A percentile compares a stretch with the other conserved stretches of the same genome.
phyloP scores from a whole-genome alignment of 2,113 vertebrate genomes.

The Passer domesticus region DNA sequence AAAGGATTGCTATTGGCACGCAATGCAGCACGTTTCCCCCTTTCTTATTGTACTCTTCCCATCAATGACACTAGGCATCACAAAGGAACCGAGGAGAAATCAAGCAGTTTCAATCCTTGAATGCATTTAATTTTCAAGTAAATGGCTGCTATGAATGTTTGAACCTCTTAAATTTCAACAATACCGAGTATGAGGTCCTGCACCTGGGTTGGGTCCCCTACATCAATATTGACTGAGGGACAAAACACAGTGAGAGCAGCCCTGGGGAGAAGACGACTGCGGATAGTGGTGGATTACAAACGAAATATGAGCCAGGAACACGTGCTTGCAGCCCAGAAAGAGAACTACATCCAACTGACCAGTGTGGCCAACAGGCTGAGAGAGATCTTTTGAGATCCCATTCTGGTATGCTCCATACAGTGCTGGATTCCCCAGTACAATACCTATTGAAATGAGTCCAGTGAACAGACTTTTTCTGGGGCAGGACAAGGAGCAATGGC shows the following conservation, averaged over 20 bases:
- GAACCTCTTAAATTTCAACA: not conserved
- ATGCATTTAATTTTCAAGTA: not conserved
- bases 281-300: not conserved
- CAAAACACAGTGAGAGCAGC: not conserved
- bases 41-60: not conserved
- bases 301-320: rapidly evolving
- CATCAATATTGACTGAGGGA: rapidly evolving
- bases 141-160: not conserved
- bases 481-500: not conserved
- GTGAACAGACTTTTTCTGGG: not conserved
- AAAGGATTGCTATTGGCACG: not conserved
- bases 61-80: not conserved
- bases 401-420: not conserved
- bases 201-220: rapidly evolving
- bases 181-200: not conserved
- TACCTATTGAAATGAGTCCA: not conserved
- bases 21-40: not conserved
- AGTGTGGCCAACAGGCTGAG: not conserved
- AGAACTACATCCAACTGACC: not conserved
- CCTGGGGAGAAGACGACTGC: not conserved
- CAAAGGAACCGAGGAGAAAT: not conserved
- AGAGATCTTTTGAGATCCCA: not conserved
- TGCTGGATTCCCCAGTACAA: not conserved
- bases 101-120: not conserved
- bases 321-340: not conserved